Conservation (phyloP, 2,797 vertebrate genomes). For the Chanos chanos region DNA sequence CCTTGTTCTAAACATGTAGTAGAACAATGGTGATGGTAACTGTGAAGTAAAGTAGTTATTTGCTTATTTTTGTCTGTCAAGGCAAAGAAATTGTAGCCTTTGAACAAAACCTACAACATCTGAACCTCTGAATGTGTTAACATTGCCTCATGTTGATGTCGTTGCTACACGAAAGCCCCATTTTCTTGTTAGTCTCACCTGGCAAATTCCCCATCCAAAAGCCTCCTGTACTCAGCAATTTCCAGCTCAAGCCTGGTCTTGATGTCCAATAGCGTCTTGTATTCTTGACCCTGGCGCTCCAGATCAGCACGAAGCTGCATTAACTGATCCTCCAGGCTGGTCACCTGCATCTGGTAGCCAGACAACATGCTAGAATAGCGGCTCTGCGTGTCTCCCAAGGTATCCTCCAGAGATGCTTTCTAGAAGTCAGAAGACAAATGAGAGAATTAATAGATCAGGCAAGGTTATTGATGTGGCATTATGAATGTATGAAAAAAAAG, state of each 20-base stretch:
- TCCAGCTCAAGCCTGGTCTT: constrained; percentile 77
- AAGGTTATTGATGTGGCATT: too few relatives aligned
- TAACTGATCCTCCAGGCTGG: constrained; percentile 64
- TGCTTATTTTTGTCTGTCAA: too few relatives aligned
- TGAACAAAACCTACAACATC: too few relatives aligned
- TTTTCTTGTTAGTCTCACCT: constrained; percentile 65
- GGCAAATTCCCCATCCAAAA: constrained; percentile 68
- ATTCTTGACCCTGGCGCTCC: constrained; percentile 72
- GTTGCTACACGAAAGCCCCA: too few relatives aligned
- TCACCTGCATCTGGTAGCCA: constrained; percentile 61
- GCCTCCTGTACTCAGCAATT: constrained; percentile 75
- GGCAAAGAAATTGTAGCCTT: too few relatives aligned
- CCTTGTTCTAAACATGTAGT: too few relatives aligned
- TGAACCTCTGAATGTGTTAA: too few relatives aligned
- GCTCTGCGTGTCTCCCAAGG: constrained; percentile 59
- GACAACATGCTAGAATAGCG: constrained; percentile 63
- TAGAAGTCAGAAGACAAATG: constrained; percentile 46
- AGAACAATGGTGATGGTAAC: too few relatives aligned
- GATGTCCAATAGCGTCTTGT: constrained; percentile 74
- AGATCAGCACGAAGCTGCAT: constrained; percentile 61
- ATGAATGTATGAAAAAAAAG: neutral
- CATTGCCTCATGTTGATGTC: too few relatives aligned
- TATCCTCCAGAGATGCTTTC: constrained; percentile 72
- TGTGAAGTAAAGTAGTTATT: too few relatives aligned
- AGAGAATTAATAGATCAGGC: neutral